Evolutionary conservation across 2,888 invertebrate genomes (phyloP), one percentile per base, ranked within the genome.

Genomic region (Spilosoma lubricipeda): DNA sequence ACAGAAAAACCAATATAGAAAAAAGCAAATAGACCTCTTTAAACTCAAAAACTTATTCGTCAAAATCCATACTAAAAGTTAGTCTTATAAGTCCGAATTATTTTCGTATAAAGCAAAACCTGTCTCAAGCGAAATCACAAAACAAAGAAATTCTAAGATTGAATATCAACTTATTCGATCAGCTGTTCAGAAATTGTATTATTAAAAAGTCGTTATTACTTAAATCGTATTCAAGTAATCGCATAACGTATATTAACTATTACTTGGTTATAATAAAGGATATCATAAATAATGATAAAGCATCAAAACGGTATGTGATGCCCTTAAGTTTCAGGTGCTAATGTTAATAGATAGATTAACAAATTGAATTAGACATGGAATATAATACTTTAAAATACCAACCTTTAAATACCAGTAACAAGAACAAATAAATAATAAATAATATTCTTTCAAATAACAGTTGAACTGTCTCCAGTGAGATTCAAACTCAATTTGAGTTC

Each of bases 251-350:
- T 45, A 1, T 56, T 23, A 39, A 66, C n/a, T 36, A 65, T 65
- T 33, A 39, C n/a, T 70, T 63, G 33, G 23, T 13, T 1, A 48
- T 20, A 33, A n/a, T 64, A 30, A 33, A 13, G 30, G 30, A 20
- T 33, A 45, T 64, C 9, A 33, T 20, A 48, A 23, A 23, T 42
- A 64, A 64, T 45, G 3, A 11, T 8, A 74, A 30, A 68, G 33
- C 13, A 33, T 36, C 27, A 23, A 39, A 20, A 63, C 42, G 30
- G 63, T 66, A 66, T n/a, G 79, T 70, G 78, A 81, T 83, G 81
- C 80, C 79, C 81, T 80, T 67, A 73, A 75, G 70, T 71, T 64
- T 80, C 79, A 78, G 87, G 87, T 87, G 87, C 87, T 87, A 85
- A 68, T 39, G 74, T 72, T 79, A 79, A 70, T 85, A 80, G 77